These are phyloP conservation scores for Isaurus tuberculatus DNA, from an alignment of 92 coral and sea anemone species.

Conservation along the genomic window DNA sequence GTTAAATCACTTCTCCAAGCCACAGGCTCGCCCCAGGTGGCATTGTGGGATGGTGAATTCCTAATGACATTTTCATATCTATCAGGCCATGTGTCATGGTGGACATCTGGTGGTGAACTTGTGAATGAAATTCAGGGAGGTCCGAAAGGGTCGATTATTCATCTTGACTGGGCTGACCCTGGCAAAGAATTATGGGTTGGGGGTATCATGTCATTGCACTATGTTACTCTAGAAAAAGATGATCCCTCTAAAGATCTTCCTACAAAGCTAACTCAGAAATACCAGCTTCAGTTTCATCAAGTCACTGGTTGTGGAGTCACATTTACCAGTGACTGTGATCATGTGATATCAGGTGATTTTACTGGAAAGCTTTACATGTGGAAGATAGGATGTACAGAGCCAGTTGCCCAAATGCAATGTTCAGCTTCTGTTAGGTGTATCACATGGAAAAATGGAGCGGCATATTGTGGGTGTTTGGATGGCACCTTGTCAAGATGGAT, in stretches of 20 bases:
- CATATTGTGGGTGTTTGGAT: conserved; percentile 77
- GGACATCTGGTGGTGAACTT: conserved; percentile 75
- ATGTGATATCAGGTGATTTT: conserved; percentile 79
- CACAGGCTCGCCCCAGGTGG: conserved; percentile 89
- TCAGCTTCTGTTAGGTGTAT: conserved; percentile 73
- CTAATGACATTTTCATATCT: conserved; percentile 80
- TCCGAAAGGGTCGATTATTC: conserved; percentile 77
- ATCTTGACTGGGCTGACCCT: conserved; percentile 74
- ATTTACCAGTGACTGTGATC: conserved; percentile 49
- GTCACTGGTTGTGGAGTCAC: conserved; percentile 92
- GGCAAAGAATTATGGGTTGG: conserved; percentile 81
- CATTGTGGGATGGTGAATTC: conserved; percentile 70
- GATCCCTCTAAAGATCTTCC: conserved; percentile 54
- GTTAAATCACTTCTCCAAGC: conserved; percentile 78
- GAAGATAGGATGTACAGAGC: conserved; percentile 61
- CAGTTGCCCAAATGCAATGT: conserved; percentile 57
- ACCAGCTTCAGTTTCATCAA: conserved; percentile 71
- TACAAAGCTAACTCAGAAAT: conserved; percentile 43
- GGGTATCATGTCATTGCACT: conserved; percentile 84
- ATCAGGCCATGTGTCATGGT: conserved; percentile 86
- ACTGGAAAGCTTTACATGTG: conserved; percentile 83
- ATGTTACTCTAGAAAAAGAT: conserved; percentile 57
- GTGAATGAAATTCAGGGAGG: conserved; percentile 77
- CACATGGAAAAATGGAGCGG: conserved; percentile 68
- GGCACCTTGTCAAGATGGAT: conserved; percentile 75